phyloP scores from a whole-genome alignment of 2,888 invertebrate species.

The Chalcosyrphus nemorum region DNA sequence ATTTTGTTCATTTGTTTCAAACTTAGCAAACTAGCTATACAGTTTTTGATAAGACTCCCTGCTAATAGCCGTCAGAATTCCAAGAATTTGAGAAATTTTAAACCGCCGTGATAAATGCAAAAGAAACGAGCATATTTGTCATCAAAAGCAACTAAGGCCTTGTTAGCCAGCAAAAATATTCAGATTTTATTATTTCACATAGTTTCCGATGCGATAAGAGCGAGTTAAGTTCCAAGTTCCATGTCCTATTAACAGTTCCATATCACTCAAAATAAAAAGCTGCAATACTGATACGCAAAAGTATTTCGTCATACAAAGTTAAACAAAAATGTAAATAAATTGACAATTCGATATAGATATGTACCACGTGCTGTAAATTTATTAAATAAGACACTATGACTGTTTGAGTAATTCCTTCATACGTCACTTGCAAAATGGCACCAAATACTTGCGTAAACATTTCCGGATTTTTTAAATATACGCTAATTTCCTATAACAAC shows the following conservation, averaged over 20 bases:
- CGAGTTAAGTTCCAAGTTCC: not conserved
- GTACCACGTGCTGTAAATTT: not conserved
- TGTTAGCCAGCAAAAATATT: no score
- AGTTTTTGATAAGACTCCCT: no score
- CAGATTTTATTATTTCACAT: no score
- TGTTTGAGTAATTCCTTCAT: not conserved
- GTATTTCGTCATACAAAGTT: not conserved
- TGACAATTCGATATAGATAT: not conserved
- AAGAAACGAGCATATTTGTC: not conserved
- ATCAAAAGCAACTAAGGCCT: no score
- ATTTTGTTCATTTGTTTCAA: no score
- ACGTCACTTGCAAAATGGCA: not conserved
- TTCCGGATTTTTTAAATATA: not conserved
- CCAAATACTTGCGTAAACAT: not conserved
- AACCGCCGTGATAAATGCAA: no score
- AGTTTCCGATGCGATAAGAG: no score
- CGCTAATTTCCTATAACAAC: conserved; percentile 5
- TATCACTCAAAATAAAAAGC: not conserved
- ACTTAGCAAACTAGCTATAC: no score
- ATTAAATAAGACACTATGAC: not conserved
- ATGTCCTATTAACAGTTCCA: not conserved
- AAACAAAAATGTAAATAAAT: not conserved
- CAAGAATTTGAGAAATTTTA: no score
- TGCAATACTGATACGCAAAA: not conserved
- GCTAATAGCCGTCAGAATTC: no score